A percentile compares a stretch with the other conserved stretches of the same genome.
Evolutionary conservation across 2,888 invertebrate species (phyloP).

Genomic region (Zhuqinia jingwanae): DNA sequence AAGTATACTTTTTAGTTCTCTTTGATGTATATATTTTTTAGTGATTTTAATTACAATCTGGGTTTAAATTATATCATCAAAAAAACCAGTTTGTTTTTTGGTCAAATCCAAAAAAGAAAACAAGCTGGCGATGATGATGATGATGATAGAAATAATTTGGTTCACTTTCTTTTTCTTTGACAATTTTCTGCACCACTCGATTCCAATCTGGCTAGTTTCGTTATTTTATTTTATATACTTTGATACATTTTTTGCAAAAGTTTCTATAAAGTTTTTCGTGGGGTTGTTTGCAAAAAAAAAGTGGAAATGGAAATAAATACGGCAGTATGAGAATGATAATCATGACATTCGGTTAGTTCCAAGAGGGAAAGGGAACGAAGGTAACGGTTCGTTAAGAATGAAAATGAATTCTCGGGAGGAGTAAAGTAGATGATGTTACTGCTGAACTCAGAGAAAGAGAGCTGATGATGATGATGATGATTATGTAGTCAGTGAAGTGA

Average conservation of each 20-base stretch:
- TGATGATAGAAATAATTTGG: background rate
- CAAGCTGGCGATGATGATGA: background rate
- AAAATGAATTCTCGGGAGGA: constrained; percentile 48
- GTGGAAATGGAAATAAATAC: background rate
- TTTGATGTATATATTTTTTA: constrained; percentile 11
- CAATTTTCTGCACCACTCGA: constrained; percentile 41
- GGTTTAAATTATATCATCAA: background rate
- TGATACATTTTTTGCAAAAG: constrained; percentile 10
- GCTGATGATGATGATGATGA: background rate
- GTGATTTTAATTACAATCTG: background rate
- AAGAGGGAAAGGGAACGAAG: constrained; percentile 41
- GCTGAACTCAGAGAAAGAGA: no score
- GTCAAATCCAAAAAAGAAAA: background rate
- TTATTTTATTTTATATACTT: background rate
- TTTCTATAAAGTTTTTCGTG: background rate
- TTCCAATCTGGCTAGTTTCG: constrained; percentile 18
- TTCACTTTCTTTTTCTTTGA: background rate
- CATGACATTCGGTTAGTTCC: background rate
- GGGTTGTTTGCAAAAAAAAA: background rate
- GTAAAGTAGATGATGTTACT: constrained; percentile 4
- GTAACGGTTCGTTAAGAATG: constrained; percentile 59
- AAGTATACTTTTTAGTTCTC: background rate
- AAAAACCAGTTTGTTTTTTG: background rate
- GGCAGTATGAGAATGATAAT: constrained; percentile 8
- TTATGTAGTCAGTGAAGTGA: constrained; percentile 42